Evolutionary conservation across 2,797 vertebrate genomes (phyloP).

Genomic region (Chromobotia macracanthus): DNA sequence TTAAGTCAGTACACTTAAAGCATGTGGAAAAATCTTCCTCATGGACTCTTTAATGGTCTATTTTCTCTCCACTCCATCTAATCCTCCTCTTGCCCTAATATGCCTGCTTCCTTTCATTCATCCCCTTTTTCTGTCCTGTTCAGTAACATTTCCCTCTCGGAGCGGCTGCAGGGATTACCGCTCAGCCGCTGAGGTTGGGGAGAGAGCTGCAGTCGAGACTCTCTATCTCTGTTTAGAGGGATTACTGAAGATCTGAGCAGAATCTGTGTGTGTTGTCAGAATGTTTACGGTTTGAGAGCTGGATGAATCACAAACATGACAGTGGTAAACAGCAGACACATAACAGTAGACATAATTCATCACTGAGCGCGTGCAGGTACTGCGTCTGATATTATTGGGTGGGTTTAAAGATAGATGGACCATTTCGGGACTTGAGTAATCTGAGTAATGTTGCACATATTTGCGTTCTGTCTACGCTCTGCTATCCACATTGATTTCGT

Average conservation of each 20-base stretch:
- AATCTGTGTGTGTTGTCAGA: slow-evolving; percentile 67
- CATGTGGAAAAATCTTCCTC: slow-evolving; percentile 7
- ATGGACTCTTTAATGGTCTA: slow-evolving; percentile 17
- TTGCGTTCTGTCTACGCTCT: neutral
- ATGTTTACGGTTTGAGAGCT: slow-evolving; percentile 61
- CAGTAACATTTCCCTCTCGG: slow-evolving; percentile 46
- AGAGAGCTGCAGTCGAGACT: slow-evolving; percentile 46
- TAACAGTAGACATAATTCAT: slow-evolving; percentile 29
- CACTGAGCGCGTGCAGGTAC: slow-evolving; percentile 15
- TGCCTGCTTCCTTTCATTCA: slow-evolving; percentile 27
- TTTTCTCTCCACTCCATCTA: slow-evolving; percentile 35
- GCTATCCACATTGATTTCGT: too few relatives aligned
- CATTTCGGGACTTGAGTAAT: neutral
- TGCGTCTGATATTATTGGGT: neutral
- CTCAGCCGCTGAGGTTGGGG: slow-evolving; percentile 27
- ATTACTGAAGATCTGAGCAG: slow-evolving; percentile 66
- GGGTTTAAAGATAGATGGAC: neutral
- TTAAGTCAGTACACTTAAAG: neutral
- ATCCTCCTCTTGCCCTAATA: slow-evolving; percentile 12
- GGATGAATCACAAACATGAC: slow-evolving; percentile 42
- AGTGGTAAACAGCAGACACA: slow-evolving; percentile 25
- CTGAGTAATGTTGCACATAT: neutral
- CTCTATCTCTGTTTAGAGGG: slow-evolving; percentile 64
- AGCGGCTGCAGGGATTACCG: slow-evolving; percentile 53
- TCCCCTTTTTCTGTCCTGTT: slow-evolving; percentile 21